A percentile compares a stretch with the other conserved stretches of the same genome.
phyloP scores from a whole-genome alignment of 2,888 invertebrate genomes.

The Carpatolechia fugitivella region DNA sequence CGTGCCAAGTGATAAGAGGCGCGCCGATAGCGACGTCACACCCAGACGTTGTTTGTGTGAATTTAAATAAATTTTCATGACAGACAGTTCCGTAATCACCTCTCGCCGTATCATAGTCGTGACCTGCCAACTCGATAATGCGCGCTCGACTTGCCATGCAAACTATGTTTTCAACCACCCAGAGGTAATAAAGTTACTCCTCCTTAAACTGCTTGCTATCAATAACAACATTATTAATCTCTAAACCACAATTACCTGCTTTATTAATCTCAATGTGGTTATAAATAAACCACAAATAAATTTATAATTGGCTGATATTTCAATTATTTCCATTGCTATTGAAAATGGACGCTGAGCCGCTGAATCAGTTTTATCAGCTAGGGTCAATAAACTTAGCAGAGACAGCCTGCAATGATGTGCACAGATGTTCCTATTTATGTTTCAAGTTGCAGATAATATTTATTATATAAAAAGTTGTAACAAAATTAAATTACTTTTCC shows the following conservation, averaged over 20 bases:
- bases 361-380: background rate
- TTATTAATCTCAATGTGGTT: background rate
- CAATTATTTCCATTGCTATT: background rate
- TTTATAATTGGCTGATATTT: background rate
- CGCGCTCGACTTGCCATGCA: constrained; percentile 22
- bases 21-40: constrained; percentile 79
- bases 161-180: background rate
- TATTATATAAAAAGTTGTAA: background rate
- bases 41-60: constrained; percentile 80
- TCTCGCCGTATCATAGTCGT: constrained; percentile 65
- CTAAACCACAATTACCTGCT: background rate
- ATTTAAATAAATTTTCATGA: constrained; percentile 80
- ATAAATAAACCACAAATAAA: background rate
- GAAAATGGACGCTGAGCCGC: background rate
- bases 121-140: constrained; percentile 64
- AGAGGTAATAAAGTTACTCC: background rate
- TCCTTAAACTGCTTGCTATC: background rate
- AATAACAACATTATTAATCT: background rate
- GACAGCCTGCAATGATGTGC: background rate
- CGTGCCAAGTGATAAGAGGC: constrained; percentile 79
- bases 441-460: background rate
- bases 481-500: no score
- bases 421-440: constrained; percentile 1
- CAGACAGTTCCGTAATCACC: constrained; percentile 79
- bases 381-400: constrained; percentile 1